Evolutionary conservation across 1,140 invertebrate species (phyloP), one percentile per base, ranked within the genome.

Genomic region (Brachionus sp.): DNA sequence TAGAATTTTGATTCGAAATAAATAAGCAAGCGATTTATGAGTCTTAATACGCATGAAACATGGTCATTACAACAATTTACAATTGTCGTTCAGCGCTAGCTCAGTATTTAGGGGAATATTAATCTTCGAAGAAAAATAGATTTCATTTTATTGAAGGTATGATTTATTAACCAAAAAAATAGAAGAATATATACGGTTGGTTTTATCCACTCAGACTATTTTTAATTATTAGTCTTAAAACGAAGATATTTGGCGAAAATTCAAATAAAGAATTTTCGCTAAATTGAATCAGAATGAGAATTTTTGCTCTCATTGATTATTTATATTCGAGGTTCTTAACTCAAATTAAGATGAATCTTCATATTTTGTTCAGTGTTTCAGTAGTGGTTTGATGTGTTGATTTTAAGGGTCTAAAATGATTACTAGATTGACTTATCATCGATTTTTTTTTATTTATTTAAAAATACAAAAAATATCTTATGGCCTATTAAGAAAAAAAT

Each of bases 211-310:
- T 57, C 50, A 57, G 50, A 57, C 50, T 57, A 57, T 19, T 57
- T 29, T 57, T 57, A 57, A 57, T 57, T 57, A 57, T 23, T 57
- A 57, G 50, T 57, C 50, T 57, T 57, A 57, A 19, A 57, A 57
- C 6, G 50, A 57, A 23, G 16, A 57, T 50, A 50, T 19, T 57
- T 57, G 16, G 50, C 19, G 50, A 57, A 57, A 57, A 57, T 53
- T 53, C 50, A 53, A 16, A 13, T 53, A 53, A 6, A 53, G n/a
- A 53, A 53, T 57, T 57, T 57, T 57, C 50, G 16, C 50, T 57
- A 57, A 57, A 57, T 57, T 57, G 50, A 57, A 57, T 23, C 50
- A 57, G 50, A 57, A 57, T 57, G n/a, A 57, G 50, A 57, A 57
- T 57, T 57, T 42, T 57, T 57, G 16, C 50, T 23, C 19, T 57